Evolutionary conservation across 1,140 invertebrate genomes (phyloP), one percentile per base, ranked within the genome.

Genomic region (Rhyacophila brunnea): DNA sequence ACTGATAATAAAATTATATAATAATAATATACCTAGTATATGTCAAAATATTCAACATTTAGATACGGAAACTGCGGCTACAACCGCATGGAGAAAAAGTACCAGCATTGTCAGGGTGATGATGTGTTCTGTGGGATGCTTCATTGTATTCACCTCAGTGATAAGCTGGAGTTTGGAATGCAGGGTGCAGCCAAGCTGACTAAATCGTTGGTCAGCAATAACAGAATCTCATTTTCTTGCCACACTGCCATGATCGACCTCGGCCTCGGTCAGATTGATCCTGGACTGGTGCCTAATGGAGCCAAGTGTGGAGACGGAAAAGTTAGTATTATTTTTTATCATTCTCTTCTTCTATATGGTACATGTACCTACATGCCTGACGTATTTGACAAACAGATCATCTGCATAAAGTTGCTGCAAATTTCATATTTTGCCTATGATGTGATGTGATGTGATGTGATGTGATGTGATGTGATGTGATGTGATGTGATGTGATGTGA

Each of bases 61-160:
- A 82, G 87, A 19, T 85, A 89, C 70, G 96, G 96, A n/a, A 97
- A 99, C 76, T 99, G 96, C 79, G 96, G 96, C 2, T 98, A 90
- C 73, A 87, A 94, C 74, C 84, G 87, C 32, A 66, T 87, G 0
- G 87, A 86, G 43, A 79, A 88, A 19, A 84, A 82, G 14, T 98
- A 86, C 74, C 72, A 81, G 0, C 84, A 81, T 59, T 99, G 96
- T 72, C 72, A 81, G 4, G 71, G 80, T 49, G 83, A 86, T 83
- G 85, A 97, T 76, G 81, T 90, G 1, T 76, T 88, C 36, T 99
- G 96, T 78, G 96, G 96, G 1, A 89, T 96, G 84, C 78, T 99
- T 11, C 95, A 99, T 71, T 99, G 96, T 73, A 84, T 86, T 19
- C 94, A 98, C 71, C 77, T 93, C 44, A 96, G 95, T 72, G 95